Evolutionary conservation across 2,113 vertebrate genomes (phyloP).

Genomic region (Rhinoderma darwinii): DNA sequence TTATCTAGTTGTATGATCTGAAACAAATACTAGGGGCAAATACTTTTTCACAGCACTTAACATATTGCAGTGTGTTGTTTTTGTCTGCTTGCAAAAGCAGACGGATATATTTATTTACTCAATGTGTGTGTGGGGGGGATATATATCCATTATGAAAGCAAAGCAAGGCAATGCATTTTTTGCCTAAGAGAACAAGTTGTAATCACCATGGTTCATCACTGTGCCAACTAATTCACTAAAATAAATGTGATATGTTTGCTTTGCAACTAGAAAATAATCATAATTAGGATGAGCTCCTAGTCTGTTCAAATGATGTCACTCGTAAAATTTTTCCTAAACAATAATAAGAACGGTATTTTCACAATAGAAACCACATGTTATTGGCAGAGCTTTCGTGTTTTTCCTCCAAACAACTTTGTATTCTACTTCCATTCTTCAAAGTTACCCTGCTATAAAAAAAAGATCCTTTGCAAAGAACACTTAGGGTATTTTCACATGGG

Average conservation of each 20-base stretch:
- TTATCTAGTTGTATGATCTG: no score
- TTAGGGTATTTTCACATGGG: neutral
- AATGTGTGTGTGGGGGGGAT: neutral
- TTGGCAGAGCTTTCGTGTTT: neutral
- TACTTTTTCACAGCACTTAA: no score
- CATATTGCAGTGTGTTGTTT: neutral
- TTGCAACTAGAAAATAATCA: slow-evolving; percentile 14
- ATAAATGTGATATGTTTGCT: slow-evolving; percentile 22
- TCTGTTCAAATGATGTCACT: slow-evolving; percentile 35
- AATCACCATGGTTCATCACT: slow-evolving; percentile 1
- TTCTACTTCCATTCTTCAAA: neutral
- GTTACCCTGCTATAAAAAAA: neutral
- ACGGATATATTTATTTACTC: neutral
- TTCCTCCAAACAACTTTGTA: neutral
- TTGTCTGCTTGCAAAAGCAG: neutral
- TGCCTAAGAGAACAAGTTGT: neutral
- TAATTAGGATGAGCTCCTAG: slow-evolving; percentile 26
- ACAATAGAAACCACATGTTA: slow-evolving; percentile 37
- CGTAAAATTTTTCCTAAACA: slow-evolving; percentile 48
- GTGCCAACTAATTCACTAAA: slow-evolving; percentile 22
- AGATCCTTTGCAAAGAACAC: neutral
- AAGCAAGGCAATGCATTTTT: neutral
- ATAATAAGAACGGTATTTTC: slow-evolving; percentile 10
- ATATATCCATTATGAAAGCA: neutral
- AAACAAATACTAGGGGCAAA: no score